These are phyloP conservation scores for Hippopotamus amphibius DNA, from an alignment of 2,113 vertebrate genomes.

Conservation along the genomic window DNA sequence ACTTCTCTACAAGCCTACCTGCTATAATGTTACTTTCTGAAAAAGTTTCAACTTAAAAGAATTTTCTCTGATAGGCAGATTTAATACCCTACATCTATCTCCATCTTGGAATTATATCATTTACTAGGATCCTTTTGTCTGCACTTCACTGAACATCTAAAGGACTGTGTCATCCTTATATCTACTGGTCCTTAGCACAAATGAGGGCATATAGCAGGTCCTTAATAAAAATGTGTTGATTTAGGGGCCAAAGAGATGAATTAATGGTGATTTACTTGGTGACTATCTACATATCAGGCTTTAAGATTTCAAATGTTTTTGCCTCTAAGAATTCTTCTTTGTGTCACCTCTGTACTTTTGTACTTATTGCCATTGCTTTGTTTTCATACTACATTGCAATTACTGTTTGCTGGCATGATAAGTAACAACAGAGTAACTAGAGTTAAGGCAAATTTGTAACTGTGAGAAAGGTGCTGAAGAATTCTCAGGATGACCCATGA, in stretches of 20 bases:
- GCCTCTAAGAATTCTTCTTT: background rate
- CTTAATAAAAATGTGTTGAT: background rate
- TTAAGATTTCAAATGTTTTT: slow-evolving; percentile 13
- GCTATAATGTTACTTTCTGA: background rate
- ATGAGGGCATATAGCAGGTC: background rate
- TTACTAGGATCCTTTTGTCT: slow-evolving; percentile 5
- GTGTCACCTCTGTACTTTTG: background rate
- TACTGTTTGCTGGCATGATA: background rate
- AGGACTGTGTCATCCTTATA: background rate
- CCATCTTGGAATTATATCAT: background rate
- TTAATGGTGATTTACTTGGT: slow-evolving; percentile 14
- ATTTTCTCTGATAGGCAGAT: background rate
- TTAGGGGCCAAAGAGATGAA: slow-evolving; percentile 51
- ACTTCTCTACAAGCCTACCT: background rate
- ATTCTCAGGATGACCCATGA: background rate
- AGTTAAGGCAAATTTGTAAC: slow-evolving; percentile 20
- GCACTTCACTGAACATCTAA: background rate
- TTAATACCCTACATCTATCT: background rate
- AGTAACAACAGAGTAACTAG: background rate
- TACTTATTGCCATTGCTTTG: background rate
- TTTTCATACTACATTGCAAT: slow-evolving; percentile 13
- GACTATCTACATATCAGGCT: background rate
- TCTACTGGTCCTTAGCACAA: slow-evolving; percentile 42
- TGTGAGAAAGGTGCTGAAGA: background rate
- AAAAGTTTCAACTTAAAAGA: slow-evolving; percentile 4